Base-by-base conservation (phyloP, 2,888 invertebrate genomes). In the Drosophila rubida region DNA sequence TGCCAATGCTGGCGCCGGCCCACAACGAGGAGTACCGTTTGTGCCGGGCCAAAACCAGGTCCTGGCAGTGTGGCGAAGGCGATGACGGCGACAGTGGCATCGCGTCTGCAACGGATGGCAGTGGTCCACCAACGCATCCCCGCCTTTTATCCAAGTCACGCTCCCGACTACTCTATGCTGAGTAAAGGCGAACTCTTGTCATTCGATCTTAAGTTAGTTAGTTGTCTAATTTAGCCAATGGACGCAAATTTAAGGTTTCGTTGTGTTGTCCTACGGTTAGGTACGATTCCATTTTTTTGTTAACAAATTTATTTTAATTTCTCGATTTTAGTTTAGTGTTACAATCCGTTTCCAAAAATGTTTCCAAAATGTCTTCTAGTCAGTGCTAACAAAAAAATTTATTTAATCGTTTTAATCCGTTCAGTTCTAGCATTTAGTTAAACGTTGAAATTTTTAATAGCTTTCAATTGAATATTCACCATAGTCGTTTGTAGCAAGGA, bases 1-100 rank as follows among this genome's bases (percentile, higher is more conserved):
- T 95, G 39, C 95, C 96, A 53, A 99, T 99, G 99, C 90, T 95
- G 68, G 96, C 98, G 89, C 96, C 97, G 0, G 94, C 94, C 39
- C 95, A 96, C 90, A 94, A 94, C 55, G 94, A 94, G 1, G 95
- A 95, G 64, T 93, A 97, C 49, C 93, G 94, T 46, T 93, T 94
- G 68, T 97, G 96, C 89, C 94, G 97, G 45, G 94, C 94, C 78
- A 96, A 96, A 90, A 95, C 96, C 79, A 96, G 96, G 90, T 95
- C 95, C 46, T 95, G 94, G 94, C 94, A 94, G 75, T 67, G 93
- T 8, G 94, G 89, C 39, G 88, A 87, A 4, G 49, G 72, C 25
- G 80, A 78, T 50, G 93, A 88, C 32, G 93, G 93, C 9, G 94
- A 91, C 54, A 75, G 78, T 58, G 85, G 87, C 44, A 76, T 87